These are phyloP conservation scores for Bombyx mori DNA, from an alignment of 1,140 invertebrate species.

Conservation along the genomic window ASM3026992v2 NC_085119.1:2744001-2744500, in stretches of 20 bases:
- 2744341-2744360: too few relatives aligned
- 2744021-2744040: constrained; percentile 7
- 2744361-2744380: too few relatives aligned
- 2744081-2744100: constrained; percentile 19
- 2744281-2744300: too few relatives aligned
- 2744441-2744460: too few relatives aligned
- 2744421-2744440: too few relatives aligned
- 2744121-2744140: constrained; percentile 48
- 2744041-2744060: constrained; percentile 20
- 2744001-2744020: constrained; percentile 22
- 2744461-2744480: too few relatives aligned
- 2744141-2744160: constrained; percentile 39
- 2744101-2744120: constrained; percentile 32
- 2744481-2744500: too few relatives aligned
- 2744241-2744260: constrained; percentile 18
- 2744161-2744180: constrained; percentile 65
- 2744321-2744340: too few relatives aligned
- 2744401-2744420: too few relatives aligned
- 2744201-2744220: constrained; percentile 32
- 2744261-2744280: too few relatives aligned
- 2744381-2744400: too few relatives aligned
- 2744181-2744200: constrained; percentile 37
- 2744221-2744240: constrained; percentile 39
- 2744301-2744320: too few relatives aligned
- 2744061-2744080: constrained; percentile 17